Conservation (phyloP, 2,888 invertebrate genomes). For the Acleris literana region DNA sequence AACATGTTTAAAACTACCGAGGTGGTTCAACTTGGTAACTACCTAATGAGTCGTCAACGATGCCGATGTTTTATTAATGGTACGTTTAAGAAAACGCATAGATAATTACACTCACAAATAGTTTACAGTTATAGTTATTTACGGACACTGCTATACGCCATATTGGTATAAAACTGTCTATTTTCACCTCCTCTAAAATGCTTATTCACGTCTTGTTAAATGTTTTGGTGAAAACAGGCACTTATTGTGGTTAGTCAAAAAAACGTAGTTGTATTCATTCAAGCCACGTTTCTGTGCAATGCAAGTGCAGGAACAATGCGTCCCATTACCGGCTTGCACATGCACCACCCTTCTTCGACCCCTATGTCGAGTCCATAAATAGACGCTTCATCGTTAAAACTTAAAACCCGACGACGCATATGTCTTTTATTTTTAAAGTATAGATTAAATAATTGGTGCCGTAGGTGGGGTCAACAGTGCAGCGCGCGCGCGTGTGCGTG, state of each 20-base stretch:
- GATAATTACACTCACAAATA: no score
- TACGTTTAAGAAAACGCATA: no score
- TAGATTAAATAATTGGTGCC: conserved; percentile 32
- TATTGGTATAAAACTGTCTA: no score
- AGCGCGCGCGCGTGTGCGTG: conserved; percentile 45
- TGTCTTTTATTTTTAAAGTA: conserved; percentile 31
- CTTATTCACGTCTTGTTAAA: no score
- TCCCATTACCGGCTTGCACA: conserved; percentile 9
- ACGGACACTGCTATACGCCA: no score
- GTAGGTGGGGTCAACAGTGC: conserved; percentile 40
- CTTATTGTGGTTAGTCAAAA: neutral
- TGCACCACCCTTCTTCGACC: conserved; percentile 17
- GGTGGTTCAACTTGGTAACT: no score
- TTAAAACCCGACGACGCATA: conserved; percentile 19
- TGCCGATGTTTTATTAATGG: no score
- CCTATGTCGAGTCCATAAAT: conserved; percentile 19
- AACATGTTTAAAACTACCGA: no score
- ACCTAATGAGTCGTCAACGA: no score
- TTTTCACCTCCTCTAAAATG: no score
- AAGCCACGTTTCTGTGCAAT: conserved; percentile 7
- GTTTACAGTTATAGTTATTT: no score
- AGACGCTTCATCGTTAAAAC: conserved; percentile 18
- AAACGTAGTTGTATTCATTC: neutral
- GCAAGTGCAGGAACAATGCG: conserved; percentile 26
- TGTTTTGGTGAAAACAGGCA: no score